phyloP scores from a whole-genome alignment of 2,113 vertebrate genomes.

The Phodopus roborovskii region DNA sequence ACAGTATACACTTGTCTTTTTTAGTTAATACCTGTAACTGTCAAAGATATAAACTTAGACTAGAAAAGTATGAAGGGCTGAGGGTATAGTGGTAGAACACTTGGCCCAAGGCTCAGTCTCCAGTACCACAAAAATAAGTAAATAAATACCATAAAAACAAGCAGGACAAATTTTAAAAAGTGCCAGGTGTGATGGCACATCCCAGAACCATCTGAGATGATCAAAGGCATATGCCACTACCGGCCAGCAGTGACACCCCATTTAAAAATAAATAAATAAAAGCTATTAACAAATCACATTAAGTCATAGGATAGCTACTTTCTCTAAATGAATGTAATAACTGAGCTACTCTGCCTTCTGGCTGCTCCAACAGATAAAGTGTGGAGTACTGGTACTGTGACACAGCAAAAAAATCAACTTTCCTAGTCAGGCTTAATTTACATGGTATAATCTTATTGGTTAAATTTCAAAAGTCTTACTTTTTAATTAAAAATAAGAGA shows the following conservation, averaged over 20 bases:
- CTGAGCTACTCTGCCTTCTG: slow-evolving; percentile 1
- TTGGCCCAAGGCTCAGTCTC: not conserved
- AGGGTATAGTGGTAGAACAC: not conserved
- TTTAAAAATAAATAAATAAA: not conserved
- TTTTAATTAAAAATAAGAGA: slow-evolving; percentile 54
- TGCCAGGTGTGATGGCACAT: not conserved
- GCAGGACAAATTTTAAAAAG: not conserved
- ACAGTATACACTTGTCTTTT: slow-evolving; percentile 9
- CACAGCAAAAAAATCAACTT: slow-evolving; percentile 8
- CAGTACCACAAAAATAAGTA: not conserved
- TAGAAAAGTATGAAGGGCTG: not conserved
- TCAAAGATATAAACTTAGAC: not conserved
- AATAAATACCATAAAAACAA: not conserved
- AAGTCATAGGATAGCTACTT: slow-evolving; percentile 44
- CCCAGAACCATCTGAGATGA: not conserved
- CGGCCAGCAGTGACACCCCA: not conserved
- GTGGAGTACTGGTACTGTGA: not conserved
- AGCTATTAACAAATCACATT: slow-evolving; percentile 36
- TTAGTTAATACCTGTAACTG: slow-evolving; percentile 26
- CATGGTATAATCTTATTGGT: not conserved
- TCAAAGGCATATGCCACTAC: no score
- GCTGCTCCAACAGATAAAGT: slow-evolving; percentile 28
- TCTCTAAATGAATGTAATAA: slow-evolving; percentile 27
- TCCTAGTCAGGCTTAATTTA: not conserved
- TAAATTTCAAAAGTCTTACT: not conserved